Evolutionary conservation across 2,888 invertebrate species (phyloP).

Genomic region (Marasmarcha lunaedactyla): DNA sequence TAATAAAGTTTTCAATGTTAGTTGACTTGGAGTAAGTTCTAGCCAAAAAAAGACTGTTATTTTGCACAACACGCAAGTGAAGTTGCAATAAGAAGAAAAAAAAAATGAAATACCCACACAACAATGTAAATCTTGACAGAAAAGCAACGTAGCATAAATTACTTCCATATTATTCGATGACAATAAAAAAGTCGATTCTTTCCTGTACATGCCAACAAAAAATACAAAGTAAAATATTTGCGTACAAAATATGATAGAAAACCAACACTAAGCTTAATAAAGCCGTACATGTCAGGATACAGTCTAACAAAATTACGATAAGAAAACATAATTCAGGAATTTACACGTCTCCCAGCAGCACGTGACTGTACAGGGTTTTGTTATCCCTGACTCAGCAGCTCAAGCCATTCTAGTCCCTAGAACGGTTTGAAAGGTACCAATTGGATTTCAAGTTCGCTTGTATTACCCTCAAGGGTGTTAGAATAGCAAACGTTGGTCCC

Average conservation of each 20-base stretch:
- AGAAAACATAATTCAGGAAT: constrained; percentile 30
- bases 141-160: too few relatives aligned
- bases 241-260: too few relatives aligned
- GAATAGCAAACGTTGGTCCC: constrained; percentile 23
- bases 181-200: too few relatives aligned
- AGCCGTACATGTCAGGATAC: constrained; percentile 10
- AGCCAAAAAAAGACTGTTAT: too few relatives aligned
- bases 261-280: constrained; percentile 4
- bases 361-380: constrained; percentile 17
- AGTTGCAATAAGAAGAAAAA: too few relatives aligned
- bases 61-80: too few relatives aligned
- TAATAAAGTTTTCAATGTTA: too few relatives aligned
- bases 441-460: constrained; percentile 38
- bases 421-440: constrained; percentile 28
- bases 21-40: too few relatives aligned
- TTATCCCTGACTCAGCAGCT: constrained; percentile 34
- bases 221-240: constrained; percentile 16
- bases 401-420: constrained; percentile 31
- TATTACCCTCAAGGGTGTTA: constrained; percentile 12
- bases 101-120: too few relatives aligned
- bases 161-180: too few relatives aligned
- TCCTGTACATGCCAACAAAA: too few relatives aligned
- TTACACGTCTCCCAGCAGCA: constrained; percentile 29
- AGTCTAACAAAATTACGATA: constrained; percentile 28
- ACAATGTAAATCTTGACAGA: too few relatives aligned